Evolutionary conservation across 2,888 invertebrate genomes (phyloP).

Genomic region (Tenthredo scrophulariae): DNA sequence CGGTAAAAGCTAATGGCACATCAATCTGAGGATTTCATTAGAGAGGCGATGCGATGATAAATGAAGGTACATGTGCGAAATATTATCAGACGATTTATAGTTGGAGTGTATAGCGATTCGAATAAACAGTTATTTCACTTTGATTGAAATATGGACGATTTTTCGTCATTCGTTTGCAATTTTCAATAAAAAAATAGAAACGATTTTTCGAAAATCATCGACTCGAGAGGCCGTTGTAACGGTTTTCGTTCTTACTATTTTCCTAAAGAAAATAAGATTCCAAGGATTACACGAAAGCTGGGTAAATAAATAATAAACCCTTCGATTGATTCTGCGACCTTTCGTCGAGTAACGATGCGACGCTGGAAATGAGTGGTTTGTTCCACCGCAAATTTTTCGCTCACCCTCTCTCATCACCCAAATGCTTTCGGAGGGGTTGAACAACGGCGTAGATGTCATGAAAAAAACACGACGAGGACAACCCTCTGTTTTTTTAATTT

Average conservation of each 20-base stretch:
- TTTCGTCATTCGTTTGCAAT: too few relatives aligned
- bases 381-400: constrained; percentile 4
- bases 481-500: background rate
- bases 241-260: background rate
- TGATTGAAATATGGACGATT: too few relatives aligned
- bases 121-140: too few relatives aligned
- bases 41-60: background rate
- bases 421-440: background rate
- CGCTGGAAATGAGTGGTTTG: background rate
- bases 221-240: too few relatives aligned
- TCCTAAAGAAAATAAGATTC: background rate
- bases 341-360: background rate
- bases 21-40: background rate
- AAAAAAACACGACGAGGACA: background rate
- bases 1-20: background rate
- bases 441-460: background rate
- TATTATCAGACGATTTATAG: background rate
- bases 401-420: background rate
- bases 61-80: background rate
- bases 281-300: background rate
- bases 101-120: too few relatives aligned
- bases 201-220: too few relatives aligned
- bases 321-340: constrained; percentile 25
- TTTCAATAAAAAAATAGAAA: too few relatives aligned
- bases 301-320: background rate